Evolutionary conservation across 2,888 invertebrate species (phyloP), one percentile per base, ranked within the genome.

Genomic region (Rotaria magnacalcarata): DNA sequence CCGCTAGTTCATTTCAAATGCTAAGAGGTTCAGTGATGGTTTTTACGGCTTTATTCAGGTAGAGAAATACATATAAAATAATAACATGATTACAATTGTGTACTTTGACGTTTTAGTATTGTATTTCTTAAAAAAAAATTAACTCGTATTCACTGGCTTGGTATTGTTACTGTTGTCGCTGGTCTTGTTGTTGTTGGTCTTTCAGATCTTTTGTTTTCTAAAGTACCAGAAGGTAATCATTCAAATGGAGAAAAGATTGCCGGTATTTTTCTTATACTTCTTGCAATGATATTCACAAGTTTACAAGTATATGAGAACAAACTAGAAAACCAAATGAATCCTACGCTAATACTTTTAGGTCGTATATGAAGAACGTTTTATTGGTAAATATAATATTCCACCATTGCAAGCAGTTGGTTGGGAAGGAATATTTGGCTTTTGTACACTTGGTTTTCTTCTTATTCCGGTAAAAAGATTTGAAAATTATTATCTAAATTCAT

Each of bases 1-100:
- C 94, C 90, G 95, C 95, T 1, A 95, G 96, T 88, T 96, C 96
- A 90, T 97, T 96, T 91, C 97, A 97, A 92, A 97, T 97, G 96
- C 94, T 97, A 89, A 93, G 96, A 92, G 96, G 95, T 93, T 74
- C 85, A 27, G 85, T 74, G 7, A 60, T 54, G 85, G 47, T 74
- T 74, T 74, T 67, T n/a, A 54, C 85, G 0, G 85, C 58, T 16
- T 6, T 85, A 47, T 50, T 50, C 4, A 74, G 85, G 85, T 60
- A 60, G 52, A 50, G 16, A 54, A 11, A 14, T 14, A 52, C 16
- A 52, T 52, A 52, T 14, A 14, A 52, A 52, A 14, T 11, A 11
- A 52, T 14, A 52, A 14, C 50, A 16, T 8, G 11, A 7, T 24
- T 58, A n/a, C 0, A 24, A 58, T n/a, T 58, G 7, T 58, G 24